phyloP scores from a whole-genome alignment of 2,113 vertebrate genomes.

The Podarcis cretensis region DNA sequence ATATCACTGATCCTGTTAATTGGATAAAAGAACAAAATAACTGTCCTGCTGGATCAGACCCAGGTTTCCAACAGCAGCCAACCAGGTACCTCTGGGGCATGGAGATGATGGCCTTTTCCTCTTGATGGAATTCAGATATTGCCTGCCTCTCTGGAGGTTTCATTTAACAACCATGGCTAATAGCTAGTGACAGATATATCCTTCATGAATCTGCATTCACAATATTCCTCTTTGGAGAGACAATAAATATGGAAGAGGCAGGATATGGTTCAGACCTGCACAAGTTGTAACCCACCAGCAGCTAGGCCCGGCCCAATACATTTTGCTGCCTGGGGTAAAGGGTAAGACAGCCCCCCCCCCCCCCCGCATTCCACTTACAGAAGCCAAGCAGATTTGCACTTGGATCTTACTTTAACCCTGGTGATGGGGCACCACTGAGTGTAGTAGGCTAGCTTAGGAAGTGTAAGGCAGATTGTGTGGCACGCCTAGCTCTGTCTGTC shows the following conservation, averaged over 20 bases:
- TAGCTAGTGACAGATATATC: background rate
- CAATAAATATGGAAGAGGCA: background rate
- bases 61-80: background rate
- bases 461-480: no score
- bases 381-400: background rate
- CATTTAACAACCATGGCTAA: background rate
- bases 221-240: background rate
- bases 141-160: background rate
- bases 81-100: background rate
- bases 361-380: background rate
- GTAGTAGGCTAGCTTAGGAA: no score
- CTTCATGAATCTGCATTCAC: background rate
- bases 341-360: background rate
- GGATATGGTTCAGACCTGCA: background rate
- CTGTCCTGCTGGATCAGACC: background rate
- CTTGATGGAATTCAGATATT: background rate
- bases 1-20: background rate
- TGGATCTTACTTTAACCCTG: no score
- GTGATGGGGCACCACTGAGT: no score
- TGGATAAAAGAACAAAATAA: background rate
- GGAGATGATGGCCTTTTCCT: background rate
- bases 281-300: background rate
- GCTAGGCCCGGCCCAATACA: no score
- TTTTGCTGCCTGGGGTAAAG: background rate
- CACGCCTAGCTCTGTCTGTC: no score